Conservation (phyloP, 2,888 invertebrate genomes). For the Philonicus albiceps region DNA sequence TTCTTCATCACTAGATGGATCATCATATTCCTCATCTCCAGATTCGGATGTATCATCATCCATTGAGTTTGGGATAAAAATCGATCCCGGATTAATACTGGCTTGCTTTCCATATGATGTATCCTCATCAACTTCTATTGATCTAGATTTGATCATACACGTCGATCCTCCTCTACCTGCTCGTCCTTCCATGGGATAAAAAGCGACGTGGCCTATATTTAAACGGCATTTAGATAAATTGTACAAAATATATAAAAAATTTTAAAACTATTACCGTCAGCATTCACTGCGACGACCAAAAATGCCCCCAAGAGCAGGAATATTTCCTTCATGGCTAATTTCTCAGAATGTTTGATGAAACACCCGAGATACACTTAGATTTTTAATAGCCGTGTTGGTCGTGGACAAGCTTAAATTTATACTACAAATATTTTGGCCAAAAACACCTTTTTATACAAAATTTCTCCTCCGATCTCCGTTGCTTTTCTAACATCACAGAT, state of each 20-base stretch:
- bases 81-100: background rate
- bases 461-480: background rate
- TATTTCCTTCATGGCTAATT: background rate
- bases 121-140: conserved; percentile 17
- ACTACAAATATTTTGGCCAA: background rate
- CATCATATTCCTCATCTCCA: background rate
- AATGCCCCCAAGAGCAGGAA: background rate
- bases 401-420: background rate
- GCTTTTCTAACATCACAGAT: background rate
- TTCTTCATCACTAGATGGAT: background rate
- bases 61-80: background rate
- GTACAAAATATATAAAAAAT: background rate
- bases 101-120: background rate
- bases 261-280: background rate
- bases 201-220: background rate
- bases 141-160: conserved; percentile 1
- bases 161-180: background rate
- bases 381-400: background rate
- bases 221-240: background rate
- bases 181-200: background rate
- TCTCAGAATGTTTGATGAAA: background rate
- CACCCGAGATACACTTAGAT: background rate
- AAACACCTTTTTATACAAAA: conserved; percentile 22
- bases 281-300: background rate
- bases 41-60: background rate